These are phyloP conservation scores for Trididemnum clinides DNA, from an alignment of 23 tunicate species.

Conservation along the genomic window DNA sequence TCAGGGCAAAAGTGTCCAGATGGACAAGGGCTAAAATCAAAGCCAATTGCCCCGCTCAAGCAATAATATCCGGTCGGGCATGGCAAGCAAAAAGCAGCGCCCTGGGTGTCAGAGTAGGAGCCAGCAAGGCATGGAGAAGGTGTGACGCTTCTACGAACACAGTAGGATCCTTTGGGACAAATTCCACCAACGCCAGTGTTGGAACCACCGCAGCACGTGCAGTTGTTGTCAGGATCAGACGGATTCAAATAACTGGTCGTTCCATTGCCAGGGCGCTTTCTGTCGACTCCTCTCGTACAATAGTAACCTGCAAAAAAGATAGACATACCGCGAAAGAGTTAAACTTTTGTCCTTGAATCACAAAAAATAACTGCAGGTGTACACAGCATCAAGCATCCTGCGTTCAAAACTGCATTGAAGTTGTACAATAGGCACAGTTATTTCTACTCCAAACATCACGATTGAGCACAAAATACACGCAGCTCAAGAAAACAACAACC, in stretches of 20 bases:
- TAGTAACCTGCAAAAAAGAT: constrained; percentile 56
- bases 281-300: constrained; percentile 85
- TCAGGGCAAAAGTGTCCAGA: constrained; percentile 88
- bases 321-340: no score
- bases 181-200: constrained; percentile 85
- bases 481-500: no score
- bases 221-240: constrained; percentile 26
- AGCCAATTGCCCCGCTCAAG: constrained; percentile 51
- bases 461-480: no score
- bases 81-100: constrained; percentile 40
- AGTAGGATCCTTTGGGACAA: constrained; percentile 78
- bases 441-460: no score
- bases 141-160: constrained; percentile 50
- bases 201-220: constrained; percentile 66
- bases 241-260: constrained; percentile 47
- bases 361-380: no score
- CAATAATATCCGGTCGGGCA: constrained; percentile 79
- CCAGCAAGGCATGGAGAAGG: constrained; percentile 67
- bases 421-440: no score
- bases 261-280: constrained; percentile 74
- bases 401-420: no score
- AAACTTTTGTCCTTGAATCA: no score
- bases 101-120: constrained; percentile 48
- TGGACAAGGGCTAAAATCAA: constrained; percentile 65
- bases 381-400: no score